Conservation (phyloP, 2,888 invertebrate species). For the Nezara viridula region DNA sequence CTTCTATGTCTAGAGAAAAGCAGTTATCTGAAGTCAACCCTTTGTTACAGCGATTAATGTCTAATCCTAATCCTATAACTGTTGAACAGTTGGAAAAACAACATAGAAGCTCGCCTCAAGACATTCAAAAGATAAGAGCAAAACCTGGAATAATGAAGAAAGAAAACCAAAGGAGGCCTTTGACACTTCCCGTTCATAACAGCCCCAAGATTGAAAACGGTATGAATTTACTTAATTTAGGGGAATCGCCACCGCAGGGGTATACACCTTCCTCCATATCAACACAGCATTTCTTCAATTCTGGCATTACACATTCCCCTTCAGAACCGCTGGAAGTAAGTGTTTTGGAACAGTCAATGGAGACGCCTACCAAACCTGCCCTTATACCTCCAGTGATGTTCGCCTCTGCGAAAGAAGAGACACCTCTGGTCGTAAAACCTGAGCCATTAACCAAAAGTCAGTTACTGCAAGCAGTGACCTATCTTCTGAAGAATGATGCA, state of each 20-base stretch:
- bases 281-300: conserved; percentile 71
- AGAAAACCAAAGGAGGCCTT: conserved; percentile 44
- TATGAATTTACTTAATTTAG: conserved; percentile 68
- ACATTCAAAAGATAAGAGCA: neutral
- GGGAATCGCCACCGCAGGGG: conserved; percentile 55
- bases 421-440: conserved; percentile 58
- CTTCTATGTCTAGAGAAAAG: conserved; percentile 36
- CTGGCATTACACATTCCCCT: conserved; percentile 68
- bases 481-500: conserved; percentile 88
- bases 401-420: conserved; percentile 72
- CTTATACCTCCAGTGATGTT: conserved; percentile 91
- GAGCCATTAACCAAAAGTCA: conserved; percentile 91
- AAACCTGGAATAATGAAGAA: conserved; percentile 60
- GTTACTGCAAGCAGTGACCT: conserved; percentile 88
- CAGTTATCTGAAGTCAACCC: conserved; percentile 69
- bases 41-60: conserved; percentile 83
- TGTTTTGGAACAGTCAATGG: conserved; percentile 64
- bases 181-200: conserved; percentile 49
- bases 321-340: conserved; percentile 61
- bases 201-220: conserved; percentile 70
- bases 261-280: conserved; percentile 68
- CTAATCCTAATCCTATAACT: conserved; percentile 82
- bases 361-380: conserved; percentile 73
- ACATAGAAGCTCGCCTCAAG: conserved; percentile 76
- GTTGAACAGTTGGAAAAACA: conserved; percentile 92